Percentiles rank a stretch among this genome's conserved stretches.
These are phyloP conservation scores for Scaptomyza parva DNA, from an alignment of 2,888 invertebrate genomes.

Conservation along the genomic window DNA sequence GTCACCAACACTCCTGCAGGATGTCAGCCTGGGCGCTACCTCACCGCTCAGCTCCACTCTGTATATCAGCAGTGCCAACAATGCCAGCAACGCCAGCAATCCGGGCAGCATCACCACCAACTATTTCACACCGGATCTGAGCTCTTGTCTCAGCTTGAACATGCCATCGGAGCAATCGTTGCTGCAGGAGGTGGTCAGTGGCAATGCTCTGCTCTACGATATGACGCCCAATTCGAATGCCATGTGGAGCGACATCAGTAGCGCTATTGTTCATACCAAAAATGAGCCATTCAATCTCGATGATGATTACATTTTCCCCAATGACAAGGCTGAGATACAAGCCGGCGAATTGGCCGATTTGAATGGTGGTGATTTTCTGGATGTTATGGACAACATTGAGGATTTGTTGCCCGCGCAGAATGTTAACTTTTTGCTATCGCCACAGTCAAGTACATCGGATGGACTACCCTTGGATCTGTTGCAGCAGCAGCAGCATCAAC, in stretches of 20 bases:
- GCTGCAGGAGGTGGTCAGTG: conserved; percentile 52
- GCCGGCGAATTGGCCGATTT: conserved; percentile 93
- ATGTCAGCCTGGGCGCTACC: conserved; percentile 82
- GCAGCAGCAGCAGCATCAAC: conserved; percentile 75
- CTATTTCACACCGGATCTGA: conserved; percentile 73
- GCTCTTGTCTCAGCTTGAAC: conserved; percentile 60
- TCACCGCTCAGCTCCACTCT: conserved; percentile 74
- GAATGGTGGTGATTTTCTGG: conserved; percentile 91
- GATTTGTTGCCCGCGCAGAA: conserved; percentile 86
- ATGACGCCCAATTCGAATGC: conserved; percentile 82
- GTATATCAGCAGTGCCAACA: conserved; percentile 62
- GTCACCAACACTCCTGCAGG: conserved; percentile 84
- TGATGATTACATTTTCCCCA: conserved; percentile 95
- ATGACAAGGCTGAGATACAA: conserved; percentile 94
- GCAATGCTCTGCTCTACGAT: conserved; percentile 74
- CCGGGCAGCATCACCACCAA: conserved; percentile 29
- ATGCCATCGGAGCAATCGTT: conserved; percentile 57
- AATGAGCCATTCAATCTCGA: conserved; percentile 91
- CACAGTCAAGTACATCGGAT: conserved; percentile 73
- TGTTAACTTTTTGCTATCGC: conserved; percentile 77
- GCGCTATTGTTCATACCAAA: conserved; percentile 85
- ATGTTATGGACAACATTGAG: conserved; percentile 92
- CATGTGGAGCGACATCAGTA: conserved; percentile 85
- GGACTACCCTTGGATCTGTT: conserved; percentile 81
- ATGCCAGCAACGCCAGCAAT: conserved; percentile 24